Conservation (phyloP, 2,113 vertebrate genomes). For the Heterotis niloticus region DNA sequence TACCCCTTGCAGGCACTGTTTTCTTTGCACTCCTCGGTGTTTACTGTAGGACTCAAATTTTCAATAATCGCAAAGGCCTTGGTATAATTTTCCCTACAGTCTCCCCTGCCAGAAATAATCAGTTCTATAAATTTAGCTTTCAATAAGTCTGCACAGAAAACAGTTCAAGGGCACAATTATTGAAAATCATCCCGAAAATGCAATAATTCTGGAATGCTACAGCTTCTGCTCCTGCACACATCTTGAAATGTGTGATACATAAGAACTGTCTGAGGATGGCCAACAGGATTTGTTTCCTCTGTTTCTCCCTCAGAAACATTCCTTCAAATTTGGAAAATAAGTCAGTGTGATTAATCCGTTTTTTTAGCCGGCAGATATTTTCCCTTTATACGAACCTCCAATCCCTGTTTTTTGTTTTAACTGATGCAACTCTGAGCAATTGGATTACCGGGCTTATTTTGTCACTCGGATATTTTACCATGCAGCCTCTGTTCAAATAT, state of each 20-base stretch:
- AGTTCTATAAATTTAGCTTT: not conserved
- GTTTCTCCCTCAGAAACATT: not conserved
- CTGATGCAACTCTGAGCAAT: constrained; percentile 42
- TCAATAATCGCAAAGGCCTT: no score
- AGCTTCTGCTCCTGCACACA: not conserved
- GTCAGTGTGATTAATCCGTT: constrained; percentile 17
- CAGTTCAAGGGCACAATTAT: not conserved
- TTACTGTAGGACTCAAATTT: no score
- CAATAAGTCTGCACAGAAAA: not conserved
- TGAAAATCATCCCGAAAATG: not conserved
- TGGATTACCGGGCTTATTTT: constrained; percentile 39
- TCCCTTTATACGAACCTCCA: constrained; percentile 10
- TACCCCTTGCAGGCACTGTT: no score
- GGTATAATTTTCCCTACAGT: no score
- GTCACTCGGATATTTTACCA: constrained; percentile 39
- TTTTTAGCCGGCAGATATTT: constrained; percentile 11
- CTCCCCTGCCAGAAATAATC: not conserved
- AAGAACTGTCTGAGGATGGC: not conserved
- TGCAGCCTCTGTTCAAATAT: constrained; percentile 40
- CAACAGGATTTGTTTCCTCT: constrained; percentile 5
- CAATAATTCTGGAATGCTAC: not conserved
- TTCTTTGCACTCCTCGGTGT: no score
- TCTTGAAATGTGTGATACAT: not conserved
- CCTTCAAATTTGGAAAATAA: constrained; percentile 14
- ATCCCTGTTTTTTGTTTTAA: constrained; percentile 28